Conservation (phyloP, 2,113 vertebrate species). For the Baryphthengus martii region DNA sequence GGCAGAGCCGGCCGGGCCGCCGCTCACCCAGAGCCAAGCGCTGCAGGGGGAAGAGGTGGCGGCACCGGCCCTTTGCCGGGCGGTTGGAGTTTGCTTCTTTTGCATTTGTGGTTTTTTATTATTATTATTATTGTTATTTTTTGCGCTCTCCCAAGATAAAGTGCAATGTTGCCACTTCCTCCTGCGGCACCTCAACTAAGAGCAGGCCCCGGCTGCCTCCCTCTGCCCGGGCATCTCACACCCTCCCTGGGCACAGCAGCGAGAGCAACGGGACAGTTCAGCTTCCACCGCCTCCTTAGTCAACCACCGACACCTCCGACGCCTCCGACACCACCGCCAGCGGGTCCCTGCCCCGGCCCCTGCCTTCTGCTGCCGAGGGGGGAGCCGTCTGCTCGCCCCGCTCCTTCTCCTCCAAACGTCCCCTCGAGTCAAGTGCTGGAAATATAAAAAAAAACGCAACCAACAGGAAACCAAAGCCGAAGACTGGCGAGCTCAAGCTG, state of each 20-base stretch:
- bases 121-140: not conserved
- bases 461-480: too few relatives aligned
- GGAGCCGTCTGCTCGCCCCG: not conserved
- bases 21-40: not conserved
- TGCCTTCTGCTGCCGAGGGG: not conserved
- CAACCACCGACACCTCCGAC: not conserved
- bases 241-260: not conserved
- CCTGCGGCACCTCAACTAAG: not conserved
- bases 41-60: not conserved
- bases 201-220: not conserved
- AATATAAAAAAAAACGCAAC: not conserved
- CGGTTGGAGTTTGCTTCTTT: too few relatives aligned
- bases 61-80: not conserved
- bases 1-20: too few relatives aligned
- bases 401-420: not conserved
- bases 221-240: rapidly evolving
- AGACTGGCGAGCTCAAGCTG: not conserved
- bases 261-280: rapidly evolving
- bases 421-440: not conserved
- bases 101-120: too few relatives aligned
- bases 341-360: too few relatives aligned
- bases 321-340: too few relatives aligned
- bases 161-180: constrained; percentile 1
- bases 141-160: not conserved
- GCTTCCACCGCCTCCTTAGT: not conserved